Base-by-base conservation (phyloP, 2,888 invertebrate genomes). In the Calameuta filiformis region DNA sequence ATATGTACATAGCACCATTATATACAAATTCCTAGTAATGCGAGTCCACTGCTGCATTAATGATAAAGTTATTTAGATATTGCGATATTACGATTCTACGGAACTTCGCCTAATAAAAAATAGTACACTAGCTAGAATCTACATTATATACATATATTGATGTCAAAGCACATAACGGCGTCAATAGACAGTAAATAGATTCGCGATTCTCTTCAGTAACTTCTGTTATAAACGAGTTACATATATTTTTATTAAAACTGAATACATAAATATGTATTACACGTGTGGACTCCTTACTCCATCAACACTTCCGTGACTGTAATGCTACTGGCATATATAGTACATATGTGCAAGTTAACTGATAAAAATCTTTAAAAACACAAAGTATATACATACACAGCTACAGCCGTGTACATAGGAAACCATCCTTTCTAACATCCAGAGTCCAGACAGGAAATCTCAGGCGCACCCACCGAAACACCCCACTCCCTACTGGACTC, bases 381-480 rank as follows among this genome's bases (percentile, higher is more conserved):
- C 23, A 74, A 6, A 23, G 74, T 74, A 74, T 37, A 74, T 35
- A 37, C 71, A 78, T 79, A 78, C 82, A 56, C 56, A 56, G 56
- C 56, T 23, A 56, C 2, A 23, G 6, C 9, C 23, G 33, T 3
- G 78, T 81, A 85, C 82, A 83, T 86, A 85, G 87, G 86, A 86
- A 88, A 85, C 85, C 84, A 85, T 88, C 84, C 85, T 87, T 87
- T 84, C 87, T 88, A 86, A 84, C 85, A 86, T 86, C 85, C 86
- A 86, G 85, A 86, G 87, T 84, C 86, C 83, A 84, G 86, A 90
- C 90, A 90, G 90, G 90, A 90, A 90, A 90, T 90, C 90, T 90
- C 90, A 87, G 90, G 90, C 90, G 90, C 90, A 90, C 90, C 90
- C 90, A 90, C 89, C 89, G 90, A 89, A 90, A 90, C 90, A 89